These are phyloP conservation scores for Indicator maculatus DNA, from an alignment of 2,113 vertebrate genomes.

Conservation along the genomic window DNA sequence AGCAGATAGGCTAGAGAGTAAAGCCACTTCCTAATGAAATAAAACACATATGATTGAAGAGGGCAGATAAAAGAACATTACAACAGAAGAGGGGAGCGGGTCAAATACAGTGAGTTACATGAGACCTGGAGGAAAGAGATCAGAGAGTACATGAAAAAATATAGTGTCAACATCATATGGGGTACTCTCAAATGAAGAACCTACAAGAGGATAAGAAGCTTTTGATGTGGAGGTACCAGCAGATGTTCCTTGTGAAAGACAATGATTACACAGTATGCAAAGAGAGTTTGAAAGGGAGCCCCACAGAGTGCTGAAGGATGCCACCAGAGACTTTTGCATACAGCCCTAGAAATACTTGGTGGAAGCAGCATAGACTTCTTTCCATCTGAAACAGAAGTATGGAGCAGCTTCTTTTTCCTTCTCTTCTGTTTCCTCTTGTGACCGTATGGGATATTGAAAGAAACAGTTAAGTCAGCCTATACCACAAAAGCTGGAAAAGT, in stretches of 20 bases:
- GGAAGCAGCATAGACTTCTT: neutral
- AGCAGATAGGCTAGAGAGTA: neutral
- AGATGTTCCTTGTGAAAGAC: slow-evolving; percentile 58
- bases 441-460: neutral
- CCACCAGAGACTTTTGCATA: neutral
- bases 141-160: slow-evolving; percentile 56
- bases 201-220: slow-evolving; percentile 59
- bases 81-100: slow-evolving; percentile 1
- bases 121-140: slow-evolving; percentile 59
- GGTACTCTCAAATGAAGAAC: slow-evolving; percentile 59
- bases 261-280: slow-evolving; percentile 52
- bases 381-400: neutral
- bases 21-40: slow-evolving; percentile 29
- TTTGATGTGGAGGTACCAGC: slow-evolving; percentile 63
- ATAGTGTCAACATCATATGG: slow-evolving; percentile 46
- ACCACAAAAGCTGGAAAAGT: neutral
- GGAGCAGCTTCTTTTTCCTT: neutral
- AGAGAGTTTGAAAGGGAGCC: slow-evolving; percentile 46
- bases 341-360: neutral
- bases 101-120: neutral
- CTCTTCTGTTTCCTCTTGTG: neutral
- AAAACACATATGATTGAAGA: slow-evolving; percentile 23
- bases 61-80: slow-evolving; percentile 24
- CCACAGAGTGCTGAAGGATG: slow-evolving; percentile 20
- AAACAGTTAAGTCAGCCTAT: neutral